Conservation (phyloP, 1,140 invertebrate species). For the Macrobrachium nipponense region DNA sequence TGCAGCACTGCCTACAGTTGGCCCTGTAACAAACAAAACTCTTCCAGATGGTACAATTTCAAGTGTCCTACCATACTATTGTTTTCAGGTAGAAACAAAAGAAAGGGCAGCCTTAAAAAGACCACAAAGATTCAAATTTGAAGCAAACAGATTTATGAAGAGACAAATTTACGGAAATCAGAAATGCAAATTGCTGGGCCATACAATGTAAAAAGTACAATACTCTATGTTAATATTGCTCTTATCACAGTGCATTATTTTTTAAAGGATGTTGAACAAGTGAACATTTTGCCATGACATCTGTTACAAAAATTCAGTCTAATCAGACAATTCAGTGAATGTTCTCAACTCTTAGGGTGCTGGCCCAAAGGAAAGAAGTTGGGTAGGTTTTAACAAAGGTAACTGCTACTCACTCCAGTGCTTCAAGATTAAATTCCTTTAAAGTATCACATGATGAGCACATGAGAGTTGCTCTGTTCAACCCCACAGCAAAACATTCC, state of each 20-base stretch:
- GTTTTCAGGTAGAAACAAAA: not conserved
- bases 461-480: slow-evolving; percentile 85
- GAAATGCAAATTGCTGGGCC: too few relatives aligned
- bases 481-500: slow-evolving; percentile 87
- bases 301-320: too few relatives aligned
- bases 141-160: too few relatives aligned
- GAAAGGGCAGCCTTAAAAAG: too few relatives aligned
- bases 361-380: not conserved
- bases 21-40: slow-evolving; percentile 29
- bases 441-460: slow-evolving; percentile 91
- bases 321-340: too few relatives aligned
- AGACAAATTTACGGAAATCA: too few relatives aligned
- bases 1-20: slow-evolving; percentile 65
- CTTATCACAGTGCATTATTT: too few relatives aligned
- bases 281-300: too few relatives aligned
- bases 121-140: too few relatives aligned
- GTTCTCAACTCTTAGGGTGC: not conserved
- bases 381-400: not conserved
- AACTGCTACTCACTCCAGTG: slow-evolving; percentile 73
- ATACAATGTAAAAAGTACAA: too few relatives aligned
- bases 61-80: not conserved
- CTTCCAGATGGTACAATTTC: not conserved
- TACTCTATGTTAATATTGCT: too few relatives aligned
- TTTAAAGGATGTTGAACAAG: too few relatives aligned
- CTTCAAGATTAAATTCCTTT: slow-evolving; percentile 80